phyloP scores from a whole-genome alignment of 2,797 vertebrate genomes.

The Morelia viridis region DNA sequence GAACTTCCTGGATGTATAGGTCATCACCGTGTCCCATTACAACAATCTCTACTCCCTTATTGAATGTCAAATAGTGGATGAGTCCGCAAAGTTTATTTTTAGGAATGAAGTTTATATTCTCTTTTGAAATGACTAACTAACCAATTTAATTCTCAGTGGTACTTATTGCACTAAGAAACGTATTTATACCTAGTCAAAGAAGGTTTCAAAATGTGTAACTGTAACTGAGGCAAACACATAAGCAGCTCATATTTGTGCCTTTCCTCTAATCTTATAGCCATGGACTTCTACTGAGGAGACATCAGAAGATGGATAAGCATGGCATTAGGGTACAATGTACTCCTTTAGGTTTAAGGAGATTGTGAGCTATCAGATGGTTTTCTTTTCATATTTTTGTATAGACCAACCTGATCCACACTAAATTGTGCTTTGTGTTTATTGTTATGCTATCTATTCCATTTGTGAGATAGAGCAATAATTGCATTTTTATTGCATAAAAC shows the following conservation, averaged over 20 bases:
- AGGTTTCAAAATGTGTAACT: background rate
- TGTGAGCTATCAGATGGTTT: background rate
- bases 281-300: background rate
- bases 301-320: background rate
- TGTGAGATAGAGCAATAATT: background rate
- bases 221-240: background rate
- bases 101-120: background rate
- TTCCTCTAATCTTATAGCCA: background rate
- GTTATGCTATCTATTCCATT: background rate
- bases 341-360: background rate
- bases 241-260: background rate
- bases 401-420: background rate
- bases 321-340: background rate
- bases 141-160: background rate
- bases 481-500: background rate
- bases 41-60: background rate
- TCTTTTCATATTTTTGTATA: background rate
- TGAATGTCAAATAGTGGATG: background rate
- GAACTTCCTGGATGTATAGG: background rate
- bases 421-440: background rate
- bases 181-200: background rate
- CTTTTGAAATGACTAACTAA: background rate
- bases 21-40: background rate
- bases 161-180: background rate
- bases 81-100: background rate